These are phyloP conservation scores for Isurus oxyrinchus DNA, from an alignment of 2,113 vertebrate species.

Conservation along the genomic window DNA sequence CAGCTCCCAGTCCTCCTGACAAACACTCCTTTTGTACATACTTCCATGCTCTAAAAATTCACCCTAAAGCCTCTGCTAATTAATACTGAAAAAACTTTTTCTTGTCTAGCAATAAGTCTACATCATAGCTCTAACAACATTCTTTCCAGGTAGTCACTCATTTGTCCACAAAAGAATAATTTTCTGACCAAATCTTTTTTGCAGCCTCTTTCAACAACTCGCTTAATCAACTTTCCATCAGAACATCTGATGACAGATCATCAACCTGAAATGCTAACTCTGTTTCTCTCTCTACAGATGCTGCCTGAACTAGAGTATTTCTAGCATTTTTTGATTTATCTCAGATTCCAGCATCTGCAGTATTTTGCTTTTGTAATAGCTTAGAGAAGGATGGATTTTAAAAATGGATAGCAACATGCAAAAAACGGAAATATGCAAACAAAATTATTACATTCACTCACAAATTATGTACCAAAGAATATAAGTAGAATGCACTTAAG, in stretches of 20 bases:
- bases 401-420: neutral
- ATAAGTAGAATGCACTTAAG: neutral
- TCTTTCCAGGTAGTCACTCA: neutral
- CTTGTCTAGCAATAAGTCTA: neutral
- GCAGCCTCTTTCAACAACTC: neutral
- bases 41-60: neutral
- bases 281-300: too few relatives aligned
- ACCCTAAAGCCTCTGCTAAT: neutral
- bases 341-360: too few relatives aligned
- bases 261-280: too few relatives aligned
- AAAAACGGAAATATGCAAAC: neutral
- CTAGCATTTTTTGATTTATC: too few relatives aligned
- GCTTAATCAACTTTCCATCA: neutral
- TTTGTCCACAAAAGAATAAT: neutral
- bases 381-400: neutral
- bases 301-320: too few relatives aligned
- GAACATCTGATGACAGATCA: too few relatives aligned
- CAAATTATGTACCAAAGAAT: neutral
- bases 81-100: neutral
- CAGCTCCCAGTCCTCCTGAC: neutral
- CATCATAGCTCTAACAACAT: neutral
- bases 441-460: neutral
- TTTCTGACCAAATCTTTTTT: neutral
- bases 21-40: neutral
- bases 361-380: too few relatives aligned